Base-by-base conservation (phyloP, 2,888 invertebrate species). In the Subacronicta megacephala region DNA sequence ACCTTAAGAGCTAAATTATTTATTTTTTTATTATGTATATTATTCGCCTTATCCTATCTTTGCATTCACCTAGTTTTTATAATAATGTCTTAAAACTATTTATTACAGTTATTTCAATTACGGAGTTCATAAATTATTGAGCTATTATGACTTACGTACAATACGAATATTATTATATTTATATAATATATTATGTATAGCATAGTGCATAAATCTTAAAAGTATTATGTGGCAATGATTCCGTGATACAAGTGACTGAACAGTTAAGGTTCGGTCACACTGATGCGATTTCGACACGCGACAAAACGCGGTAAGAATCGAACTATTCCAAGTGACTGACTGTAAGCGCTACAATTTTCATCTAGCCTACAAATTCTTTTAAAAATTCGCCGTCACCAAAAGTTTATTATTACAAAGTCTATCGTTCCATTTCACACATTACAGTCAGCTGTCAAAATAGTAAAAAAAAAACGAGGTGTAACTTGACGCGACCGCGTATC, bases 91-190 rank as follows among this genome's bases (percentile, higher is more conserved):
- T 87, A 91, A 20, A 72, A 79, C 87, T 85, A 88, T 82, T 86
- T 89, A 88, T 84, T 84, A 90, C 89, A 92, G 74, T 82, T 83
- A 62, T 68, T 40, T 67, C 18, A 60, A 55, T 83, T 81, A 88
- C 86, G 84, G 80, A 84, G 71, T 82, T 77, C 83, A 81, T 90
- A 86, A 85, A 84, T 89, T 89, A 89, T 93, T 94, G 92, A 93
- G 93, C 93, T 93, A 93, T 87, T 78, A 88, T 83, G 86, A 85
- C 86, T 90, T 90, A 67, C 47, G 51, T 67, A 69, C 65, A 59
- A 62, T 74, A 73, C 73, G 75, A 63, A 72, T 81, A 80, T 79
- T 78, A 80, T 75, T 79, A 77, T 77, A 80, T 83, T 62, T 68
- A 68, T 74, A 70, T 62, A 61, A 60, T 62, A 23, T 15, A 49